Base-by-base conservation (phyloP, 1,140 invertebrate species). In the Oryctes rhinoceros region DNA sequence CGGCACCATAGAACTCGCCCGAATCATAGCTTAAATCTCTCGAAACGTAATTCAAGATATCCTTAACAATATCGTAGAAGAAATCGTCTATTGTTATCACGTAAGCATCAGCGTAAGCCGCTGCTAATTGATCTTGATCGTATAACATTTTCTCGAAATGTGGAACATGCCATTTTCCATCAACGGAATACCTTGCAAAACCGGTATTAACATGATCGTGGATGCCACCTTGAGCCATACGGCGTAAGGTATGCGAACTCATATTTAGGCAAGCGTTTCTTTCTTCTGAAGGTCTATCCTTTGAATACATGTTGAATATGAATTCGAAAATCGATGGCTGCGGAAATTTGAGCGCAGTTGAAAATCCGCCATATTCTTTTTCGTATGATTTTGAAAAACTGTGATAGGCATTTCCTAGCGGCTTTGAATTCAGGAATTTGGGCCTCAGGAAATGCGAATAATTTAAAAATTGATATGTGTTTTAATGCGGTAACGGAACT, bases 101-200 rank as follows among this genome's bases (percentile, higher is more conserved):
- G 87, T 92, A 98, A 3, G 95, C 96, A 86, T 96, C 93, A 0
- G 93, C 89, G 85, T 96, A 99, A 0, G 93, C 92, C 0, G 92
- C 90, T 67, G 93, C 90, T n/a, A 99, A 88, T 87, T 98, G 97
- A 0, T 92, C 96, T 89, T 99, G 97, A 89, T 99, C 98, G 85
- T 99, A 99, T 0, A 99, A 90, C 97, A 99, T 99, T 90, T 99
- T 99, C 87, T 99, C 97, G 91, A 99, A 99, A 89, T 99, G 98
- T 9, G 97, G 97, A 0, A 99, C 95, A 86, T 98, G 97, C 98
- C 97, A 99, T 83, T 93, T 91, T 20, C 91, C 90, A 85, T 99
- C 98, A 1, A 97, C 96, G 0, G 97, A 97, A 87, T 99, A 99
- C 76, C 97, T 62, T 7, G 80, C 80, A 75, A 81, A 98, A 9